A percentile compares a stretch with the other conserved stretches of the same genome.
Evolutionary conservation across 2,113 vertebrate species (phyloP).

Genomic region (Catharus bicknelli): DNA sequence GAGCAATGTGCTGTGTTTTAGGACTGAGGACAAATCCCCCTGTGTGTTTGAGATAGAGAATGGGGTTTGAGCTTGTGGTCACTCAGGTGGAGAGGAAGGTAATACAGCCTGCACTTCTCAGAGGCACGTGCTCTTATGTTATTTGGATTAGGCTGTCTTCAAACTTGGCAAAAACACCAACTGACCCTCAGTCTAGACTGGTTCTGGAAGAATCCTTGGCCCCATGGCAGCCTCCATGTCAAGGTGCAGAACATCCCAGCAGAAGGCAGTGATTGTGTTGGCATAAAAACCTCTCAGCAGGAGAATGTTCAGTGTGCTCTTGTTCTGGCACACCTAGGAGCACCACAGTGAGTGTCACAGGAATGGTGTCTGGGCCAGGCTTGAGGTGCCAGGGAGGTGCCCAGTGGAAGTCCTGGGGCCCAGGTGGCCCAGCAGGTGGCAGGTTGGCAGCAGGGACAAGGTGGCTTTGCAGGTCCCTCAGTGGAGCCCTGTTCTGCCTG

Average conservation of each 20-base stretch:
- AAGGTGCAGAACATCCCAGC: background rate
- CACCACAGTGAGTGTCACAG: accelerated
- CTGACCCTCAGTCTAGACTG: background rate
- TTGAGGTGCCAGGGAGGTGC: accelerated
- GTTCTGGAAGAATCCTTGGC: background rate
- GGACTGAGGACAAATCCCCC: background rate
- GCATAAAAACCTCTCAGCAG: background rate
- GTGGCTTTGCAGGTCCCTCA: background rate
- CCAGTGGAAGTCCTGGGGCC: background rate
- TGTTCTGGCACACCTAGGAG: background rate
- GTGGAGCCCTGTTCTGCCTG: accelerated
- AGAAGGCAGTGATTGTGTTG: background rate
- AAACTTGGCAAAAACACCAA: background rate
- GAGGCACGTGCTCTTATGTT: background rate
- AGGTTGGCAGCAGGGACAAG: background rate
- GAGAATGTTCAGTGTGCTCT: accelerated
- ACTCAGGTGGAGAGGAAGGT: background rate
- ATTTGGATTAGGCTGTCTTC: background rate
- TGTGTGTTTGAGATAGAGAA: background rate
- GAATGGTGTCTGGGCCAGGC: background rate
- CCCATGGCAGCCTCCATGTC: background rate
- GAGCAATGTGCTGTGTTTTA: background rate
- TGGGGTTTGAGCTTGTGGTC: background rate
- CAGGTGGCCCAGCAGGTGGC: conserved; percentile 16
- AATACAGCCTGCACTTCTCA: background rate